Base-by-base conservation (phyloP, 2,797 vertebrate species). In the Darevskia nairensis region DNA sequence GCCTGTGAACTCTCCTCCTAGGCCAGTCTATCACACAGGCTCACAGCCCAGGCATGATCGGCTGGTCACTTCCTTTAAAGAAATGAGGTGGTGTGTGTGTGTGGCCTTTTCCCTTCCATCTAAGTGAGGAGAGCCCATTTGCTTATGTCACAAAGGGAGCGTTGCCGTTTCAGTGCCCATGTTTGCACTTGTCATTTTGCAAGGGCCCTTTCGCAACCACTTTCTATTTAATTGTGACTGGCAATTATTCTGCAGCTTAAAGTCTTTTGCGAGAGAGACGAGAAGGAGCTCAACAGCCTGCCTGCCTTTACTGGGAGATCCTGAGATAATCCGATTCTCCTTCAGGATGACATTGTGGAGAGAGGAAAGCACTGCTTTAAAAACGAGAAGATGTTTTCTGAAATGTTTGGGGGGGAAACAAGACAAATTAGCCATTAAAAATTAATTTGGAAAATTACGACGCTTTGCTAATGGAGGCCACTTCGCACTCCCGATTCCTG, bases 371-470 rank as follows among this genome's bases (percentile, higher is more conserved):
- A 11, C 7, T n/a, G 64, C 8, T 82, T 94, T 89, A 86, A 80
- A 94, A 90, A 55, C 50, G 80, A 91, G 87, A 68, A 83, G 71
- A 68, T 90, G 90, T 81, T 94, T 86, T 85, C 88, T 8, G 81
- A 91, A 92, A 93, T 83, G 91, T 23, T 50, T 55, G 50, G 50
- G 50, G 85, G 32, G 74, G 91, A 94, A 94, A 91, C 85, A 91
- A 78, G 91, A 94, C 86, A 93, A 93, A 94, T 93, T 90, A 93
- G 88, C 86, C 78, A 94, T 95, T 95, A 95, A 94, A 94, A 94
- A 94, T 91, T 95, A 94, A 95, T 94, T 94, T 72, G 64, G 91
- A 85, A 93, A 94, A 95, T 93, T 94, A 91, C 61, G 6, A 32
- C 86, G 77, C 75, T 89, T 89, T 76, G 86, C 85, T 94, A 94